These are phyloP conservation scores for Callipepla californica DNA, from an alignment of 2,113 vertebrate genomes.

Conservation along the genomic window DNA sequence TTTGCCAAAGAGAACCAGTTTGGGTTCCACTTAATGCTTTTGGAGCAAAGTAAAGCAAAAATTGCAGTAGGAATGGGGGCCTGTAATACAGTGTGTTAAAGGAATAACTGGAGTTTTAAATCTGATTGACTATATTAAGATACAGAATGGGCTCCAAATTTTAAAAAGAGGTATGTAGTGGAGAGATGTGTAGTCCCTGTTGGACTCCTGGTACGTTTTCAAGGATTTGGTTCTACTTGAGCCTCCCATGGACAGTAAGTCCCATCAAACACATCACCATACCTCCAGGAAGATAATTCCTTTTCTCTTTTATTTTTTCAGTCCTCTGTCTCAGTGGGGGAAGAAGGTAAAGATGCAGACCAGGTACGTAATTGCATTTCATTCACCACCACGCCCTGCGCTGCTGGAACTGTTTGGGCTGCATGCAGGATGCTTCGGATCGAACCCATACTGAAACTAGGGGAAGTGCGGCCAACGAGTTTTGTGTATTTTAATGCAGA, in stretches of 20 bases:
- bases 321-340: no score
- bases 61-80: background rate
- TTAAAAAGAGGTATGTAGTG: background rate
- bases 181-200: background rate
- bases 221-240: background rate
- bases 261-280: accelerated
- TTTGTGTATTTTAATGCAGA: background rate
- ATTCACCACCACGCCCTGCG: accelerated
- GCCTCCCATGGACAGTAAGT: background rate
- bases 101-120: no score
- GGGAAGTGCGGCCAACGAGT: background rate
- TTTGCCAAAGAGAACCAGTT: background rate
- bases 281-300: background rate
- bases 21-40: constrained; percentile 14
- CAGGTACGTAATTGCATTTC: background rate
- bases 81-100: background rate
- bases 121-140: no score
- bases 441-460: background rate
- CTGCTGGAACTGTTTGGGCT: background rate
- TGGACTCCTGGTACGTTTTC: background rate
- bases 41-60: constrained; percentile 12
- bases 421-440: accelerated
- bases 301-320: background rate
- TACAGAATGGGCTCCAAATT: no score
- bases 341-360: background rate